These are phyloP conservation scores for Macquaria australasica DNA, from an alignment of 2,113 vertebrate genomes.

Conservation along the genomic window DNA sequence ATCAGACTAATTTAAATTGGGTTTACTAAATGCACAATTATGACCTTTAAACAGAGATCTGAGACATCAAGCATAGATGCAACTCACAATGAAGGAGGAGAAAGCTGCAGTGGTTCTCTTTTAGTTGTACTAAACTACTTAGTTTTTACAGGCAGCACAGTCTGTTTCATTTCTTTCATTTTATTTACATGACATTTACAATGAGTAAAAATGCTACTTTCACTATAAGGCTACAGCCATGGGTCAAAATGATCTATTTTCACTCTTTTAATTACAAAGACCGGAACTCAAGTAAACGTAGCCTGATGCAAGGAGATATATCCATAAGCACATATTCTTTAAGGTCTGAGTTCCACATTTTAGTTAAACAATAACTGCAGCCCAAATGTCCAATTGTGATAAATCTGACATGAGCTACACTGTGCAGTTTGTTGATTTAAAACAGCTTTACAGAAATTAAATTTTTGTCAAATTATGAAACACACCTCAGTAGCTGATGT, in stretches of 20 bases:
- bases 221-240: background rate
- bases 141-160: background rate
- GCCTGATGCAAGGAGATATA: background rate
- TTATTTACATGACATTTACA: background rate
- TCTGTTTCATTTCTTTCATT: constrained; percentile 9
- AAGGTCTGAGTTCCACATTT: background rate
- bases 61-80: background rate
- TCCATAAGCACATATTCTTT: background rate
- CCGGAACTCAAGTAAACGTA: background rate
- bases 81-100: background rate
- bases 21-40: background rate
- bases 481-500: background rate
- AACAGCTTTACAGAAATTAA: background rate
- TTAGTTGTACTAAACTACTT: background rate
- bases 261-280: background rate
- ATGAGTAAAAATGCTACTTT: constrained; percentile 6
- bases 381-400: no score
- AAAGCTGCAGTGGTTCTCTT: background rate
- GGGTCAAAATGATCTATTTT: background rate
- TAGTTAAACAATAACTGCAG: background rate
- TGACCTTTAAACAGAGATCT: background rate
- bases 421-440: background rate
- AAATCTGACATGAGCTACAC: background rate
- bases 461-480: background rate
- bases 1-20: background rate